These are phyloP conservation scores for Anastatus disparis DNA, from an alignment of 1,140 invertebrate species.

Conservation along the genomic window DNA sequence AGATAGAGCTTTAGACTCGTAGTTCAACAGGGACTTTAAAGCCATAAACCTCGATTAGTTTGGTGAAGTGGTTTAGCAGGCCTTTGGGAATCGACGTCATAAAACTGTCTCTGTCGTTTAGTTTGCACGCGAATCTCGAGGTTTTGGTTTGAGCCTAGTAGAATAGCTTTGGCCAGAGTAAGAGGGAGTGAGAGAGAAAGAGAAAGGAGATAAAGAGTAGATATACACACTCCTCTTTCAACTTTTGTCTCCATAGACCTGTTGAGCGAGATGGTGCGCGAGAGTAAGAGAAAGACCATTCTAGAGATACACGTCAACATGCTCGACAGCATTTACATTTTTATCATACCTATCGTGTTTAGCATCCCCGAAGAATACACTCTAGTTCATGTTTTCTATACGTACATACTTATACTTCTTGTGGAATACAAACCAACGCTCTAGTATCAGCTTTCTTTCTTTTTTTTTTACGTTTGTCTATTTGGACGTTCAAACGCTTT, in stretches of 20 bases:
- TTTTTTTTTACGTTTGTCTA: too few species aligned
- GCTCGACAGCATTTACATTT: constrained; percentile 31
- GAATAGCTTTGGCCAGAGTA: neutral
- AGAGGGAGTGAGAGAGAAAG: too few species aligned
- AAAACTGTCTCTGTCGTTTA: constrained; percentile 37
- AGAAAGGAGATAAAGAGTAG: too few species aligned
- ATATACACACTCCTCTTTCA: constrained; percentile 24
- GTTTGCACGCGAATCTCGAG: constrained; percentile 33
- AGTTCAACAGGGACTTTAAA: constrained; percentile 37
- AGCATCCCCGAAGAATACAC: constrained; percentile 21
- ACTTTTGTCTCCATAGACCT: constrained; percentile 38
- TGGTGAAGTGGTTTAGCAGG: constrained; percentile 32
- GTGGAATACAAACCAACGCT: neutral
- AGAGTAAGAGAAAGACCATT: neutral
- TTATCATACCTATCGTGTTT: constrained; percentile 35
- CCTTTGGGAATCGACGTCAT: constrained; percentile 35
- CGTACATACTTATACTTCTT: neutral
- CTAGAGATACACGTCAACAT: constrained; percentile 4
- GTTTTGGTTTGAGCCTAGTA: constrained; percentile 18
- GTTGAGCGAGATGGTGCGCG: constrained; percentile 17
- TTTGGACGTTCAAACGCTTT: too few species aligned
- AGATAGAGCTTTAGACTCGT: constrained; percentile 27
- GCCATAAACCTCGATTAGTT: constrained; percentile 39
- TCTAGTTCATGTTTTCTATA: neutral
- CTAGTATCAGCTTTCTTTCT: too few species aligned